A percentile compares a stretch with the other conserved stretches of the same genome.
phyloP scores from a whole-genome alignment of 2,888 invertebrate genomes.

The Aplocera efformata region DNA sequence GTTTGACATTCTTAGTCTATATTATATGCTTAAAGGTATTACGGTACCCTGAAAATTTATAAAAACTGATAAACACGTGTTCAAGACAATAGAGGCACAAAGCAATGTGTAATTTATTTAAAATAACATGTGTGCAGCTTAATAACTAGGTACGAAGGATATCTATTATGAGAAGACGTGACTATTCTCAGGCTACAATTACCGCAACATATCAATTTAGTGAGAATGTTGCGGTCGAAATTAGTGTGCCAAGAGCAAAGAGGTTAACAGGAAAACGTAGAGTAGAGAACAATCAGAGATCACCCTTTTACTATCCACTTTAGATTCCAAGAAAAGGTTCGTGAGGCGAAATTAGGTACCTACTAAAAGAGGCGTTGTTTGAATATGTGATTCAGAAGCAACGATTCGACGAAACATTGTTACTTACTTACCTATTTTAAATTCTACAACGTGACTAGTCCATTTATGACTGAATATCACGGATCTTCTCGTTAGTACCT shows the following conservation, averaged over 20 bases:
- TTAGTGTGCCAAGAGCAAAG: conserved; percentile 16
- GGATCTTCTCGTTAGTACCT: conserved; percentile 3
- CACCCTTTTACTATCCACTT: conserved; percentile 6
- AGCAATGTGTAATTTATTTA: conserved; percentile 22
- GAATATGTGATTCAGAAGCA: conserved; percentile 16
- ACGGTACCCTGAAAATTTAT: neutral
- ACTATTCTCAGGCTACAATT: conserved; percentile 23
- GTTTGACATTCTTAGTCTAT: no score
- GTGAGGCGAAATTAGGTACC: conserved; percentile 1
- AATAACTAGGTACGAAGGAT: conserved; percentile 14
- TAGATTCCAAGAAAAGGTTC: conserved; percentile 12
- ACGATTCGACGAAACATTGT: conserved; percentile 13
- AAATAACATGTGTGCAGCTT: conserved; percentile 20
- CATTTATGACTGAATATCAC: conserved; percentile 11
- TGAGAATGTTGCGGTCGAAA: conserved; percentile 26
- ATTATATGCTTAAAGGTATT: no score
- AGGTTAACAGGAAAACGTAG: conserved; percentile 26
- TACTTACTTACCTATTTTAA: conserved; percentile 2
- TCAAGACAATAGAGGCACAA: conserved; percentile 17
- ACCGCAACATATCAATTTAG: conserved; percentile 25
- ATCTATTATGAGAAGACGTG: conserved; percentile 28
- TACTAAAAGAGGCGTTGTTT: conserved; percentile 11
- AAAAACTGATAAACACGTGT: conserved; percentile 25
- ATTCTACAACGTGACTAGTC: conserved; percentile 5
- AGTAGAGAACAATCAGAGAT: conserved; percentile 19